Evolutionary conservation across 2,888 invertebrate genomes (phyloP).

Genomic region (Caradrina kadenii): DNA sequence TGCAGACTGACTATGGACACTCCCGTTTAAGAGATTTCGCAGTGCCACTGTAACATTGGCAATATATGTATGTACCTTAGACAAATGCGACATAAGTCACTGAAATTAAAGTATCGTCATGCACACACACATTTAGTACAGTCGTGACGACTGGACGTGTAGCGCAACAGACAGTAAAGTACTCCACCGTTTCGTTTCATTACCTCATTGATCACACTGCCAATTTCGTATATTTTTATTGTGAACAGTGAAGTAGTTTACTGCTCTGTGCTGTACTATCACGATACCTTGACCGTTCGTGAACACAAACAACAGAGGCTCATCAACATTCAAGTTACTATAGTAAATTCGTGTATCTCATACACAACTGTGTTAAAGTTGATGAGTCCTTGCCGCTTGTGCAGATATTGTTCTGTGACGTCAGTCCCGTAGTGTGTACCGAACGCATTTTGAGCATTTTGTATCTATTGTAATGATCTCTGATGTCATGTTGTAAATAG

Average conservation of each 20-base stretch:
- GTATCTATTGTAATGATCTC: conserved; percentile 66
- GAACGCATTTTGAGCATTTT: conserved; percentile 62
- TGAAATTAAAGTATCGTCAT: conserved; percentile 17
- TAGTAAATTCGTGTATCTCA: conserved; percentile 52
- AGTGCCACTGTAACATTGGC: conserved; percentile 12
- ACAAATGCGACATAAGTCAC: conserved; percentile 26
- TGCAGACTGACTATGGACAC: conserved; percentile 34
- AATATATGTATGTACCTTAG: conserved; percentile 26
- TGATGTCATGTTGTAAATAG: conserved; percentile 68
- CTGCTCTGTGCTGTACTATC: conserved; percentile 51
- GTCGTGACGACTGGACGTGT: conserved; percentile 13
- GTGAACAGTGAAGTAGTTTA: conserved; percentile 53
- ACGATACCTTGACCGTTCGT: conserved; percentile 24
- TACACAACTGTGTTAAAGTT: conserved; percentile 34
- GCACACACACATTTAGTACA: background rate
- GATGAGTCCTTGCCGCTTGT: conserved; percentile 56
- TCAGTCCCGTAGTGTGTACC: conserved; percentile 53
- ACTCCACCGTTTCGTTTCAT: conserved; percentile 50
- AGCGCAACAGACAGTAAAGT: conserved; percentile 52
- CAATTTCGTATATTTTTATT: conserved; percentile 57
- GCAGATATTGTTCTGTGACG: conserved; percentile 37
- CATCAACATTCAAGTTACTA: conserved; percentile 44
- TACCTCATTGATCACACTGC: conserved; percentile 66
- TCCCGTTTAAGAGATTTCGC: conserved; percentile 21
- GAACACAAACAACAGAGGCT: conserved; percentile 44